Evolutionary conservation across 2,888 invertebrate genomes (phyloP), one percentile per base, ranked within the genome.

Genomic region (Noctuana brunneofusca): DNA sequence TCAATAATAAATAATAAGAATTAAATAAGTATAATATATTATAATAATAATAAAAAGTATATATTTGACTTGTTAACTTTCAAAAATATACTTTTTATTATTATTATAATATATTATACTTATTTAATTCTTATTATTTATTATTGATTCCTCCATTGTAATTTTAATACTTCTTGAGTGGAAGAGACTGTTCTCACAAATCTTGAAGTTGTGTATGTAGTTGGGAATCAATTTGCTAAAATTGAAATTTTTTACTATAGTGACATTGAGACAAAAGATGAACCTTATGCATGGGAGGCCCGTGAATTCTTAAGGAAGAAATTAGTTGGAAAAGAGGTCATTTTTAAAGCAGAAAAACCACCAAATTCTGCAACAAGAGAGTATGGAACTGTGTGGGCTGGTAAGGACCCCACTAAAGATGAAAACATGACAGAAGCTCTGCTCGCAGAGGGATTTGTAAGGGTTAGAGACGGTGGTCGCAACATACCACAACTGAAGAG

Each of bases 201-300:
- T 24, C 3, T 4, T 24, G 3, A 24, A 8, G n/a, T n/a, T 3
- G 5, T 2, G 8, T 41, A 41, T 41, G 12, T 12, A 32, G 12
- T 32, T 32, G 32, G 2, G 2, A 32, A 2, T 11, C 3, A 32
- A 32, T 2, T 32, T 32, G 12, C 32, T 32, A 1, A 32, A 32
- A 32, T 32, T 16, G 2, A 16, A 43, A 43, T 43, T 35, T 43
- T 35, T 49, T 59, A 18, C 78, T 73, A 55, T 82, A 94, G 93
- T 82, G 92, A 93, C 46, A 93, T 93, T 49, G 96, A 96, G 75
- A 93, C 94, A 11, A 96, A 95, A 81, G 97, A 97, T 81, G 97
- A 99, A 87, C 97, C 99, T 1, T 99, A 93, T 92, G 99, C 98
- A 0, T 99, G 99, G 98, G 99, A 99, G 80, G 97, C 99, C 0